These are phyloP conservation scores for Standfussiana lucernea DNA, from an alignment of 2,888 invertebrate genomes.

Conservation along the genomic window DNA sequence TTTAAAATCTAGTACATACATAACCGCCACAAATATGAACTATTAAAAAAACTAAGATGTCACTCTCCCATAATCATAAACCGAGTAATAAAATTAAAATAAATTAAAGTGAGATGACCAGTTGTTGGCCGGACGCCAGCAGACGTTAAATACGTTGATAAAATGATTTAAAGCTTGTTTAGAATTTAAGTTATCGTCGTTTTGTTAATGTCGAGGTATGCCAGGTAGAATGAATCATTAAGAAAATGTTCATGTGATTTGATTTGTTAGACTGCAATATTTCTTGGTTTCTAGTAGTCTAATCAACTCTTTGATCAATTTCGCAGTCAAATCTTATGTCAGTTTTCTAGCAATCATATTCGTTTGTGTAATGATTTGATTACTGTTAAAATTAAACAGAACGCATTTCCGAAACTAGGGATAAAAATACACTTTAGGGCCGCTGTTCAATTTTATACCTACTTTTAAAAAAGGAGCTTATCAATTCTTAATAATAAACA, in stretches of 20 bases:
- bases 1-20: conserved; percentile 34
- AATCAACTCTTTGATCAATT: conserved; percentile 12
- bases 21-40: conserved; percentile 24
- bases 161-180: conserved; percentile 62
- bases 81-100: conserved; percentile 65
- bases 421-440: background rate
- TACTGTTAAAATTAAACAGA: background rate
- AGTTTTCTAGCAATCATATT: background rate
- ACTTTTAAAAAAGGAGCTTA: background rate
- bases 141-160: conserved; percentile 54
- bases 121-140: conserved; percentile 56
- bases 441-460: background rate
- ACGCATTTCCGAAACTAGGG: background rate
- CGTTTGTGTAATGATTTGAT: background rate
- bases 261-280: background rate
- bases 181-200: conserved; percentile 52
- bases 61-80: conserved; percentile 64
- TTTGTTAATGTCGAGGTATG: conserved; percentile 40
- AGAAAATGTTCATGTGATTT: conserved; percentile 26
- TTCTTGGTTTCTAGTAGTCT: background rate
- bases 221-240: conserved; percentile 18
- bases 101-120: conserved; percentile 58
- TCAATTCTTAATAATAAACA: background rate
- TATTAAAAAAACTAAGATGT: conserved; percentile 63
- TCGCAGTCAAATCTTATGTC: background rate